A percentile compares a stretch with the other conserved stretches of the same genome.
These are phyloP conservation scores for Carassius auratus DNA, from an alignment of 2,113 vertebrate species.

Conservation along the genomic window DNA sequence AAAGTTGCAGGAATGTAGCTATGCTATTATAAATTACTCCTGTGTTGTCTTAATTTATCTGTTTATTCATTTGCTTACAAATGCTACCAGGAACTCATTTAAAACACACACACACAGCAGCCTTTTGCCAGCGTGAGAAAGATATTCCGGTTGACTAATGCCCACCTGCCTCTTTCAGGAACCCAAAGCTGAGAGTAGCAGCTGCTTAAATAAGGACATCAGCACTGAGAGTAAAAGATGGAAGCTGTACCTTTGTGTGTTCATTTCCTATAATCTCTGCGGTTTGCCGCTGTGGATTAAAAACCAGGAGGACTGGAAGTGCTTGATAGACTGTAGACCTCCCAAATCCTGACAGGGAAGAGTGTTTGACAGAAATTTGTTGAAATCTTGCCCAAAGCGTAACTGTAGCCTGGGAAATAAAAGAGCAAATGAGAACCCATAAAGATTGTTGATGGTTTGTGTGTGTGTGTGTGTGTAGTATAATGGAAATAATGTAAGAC, in stretches of 20 bases:
- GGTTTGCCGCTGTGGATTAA: slow-evolving; percentile 52
- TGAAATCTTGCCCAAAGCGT: slow-evolving; percentile 36
- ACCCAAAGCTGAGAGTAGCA: slow-evolving; percentile 75
- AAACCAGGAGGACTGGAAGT: slow-evolving; percentile 52
- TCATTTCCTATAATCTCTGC: slow-evolving; percentile 33
- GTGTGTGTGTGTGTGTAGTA: not conserved
- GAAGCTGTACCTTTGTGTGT: slow-evolving; percentile 54
- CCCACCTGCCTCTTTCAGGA: slow-evolving; percentile 67
- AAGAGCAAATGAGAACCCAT: slow-evolving; percentile 34
- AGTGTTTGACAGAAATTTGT: slow-evolving; percentile 52
- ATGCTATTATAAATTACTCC: not conserved
- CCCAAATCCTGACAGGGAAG: slow-evolving; percentile 57
- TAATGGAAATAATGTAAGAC: slow-evolving; percentile 51
- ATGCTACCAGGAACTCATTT: not conserved
- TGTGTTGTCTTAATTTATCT: slow-evolving; percentile 20
- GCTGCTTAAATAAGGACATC: slow-evolving; percentile 78
- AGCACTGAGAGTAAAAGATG: slow-evolving; percentile 75
- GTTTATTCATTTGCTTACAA: not conserved
- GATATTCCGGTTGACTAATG: slow-evolving; percentile 35
- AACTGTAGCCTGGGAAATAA: slow-evolving; percentile 38
- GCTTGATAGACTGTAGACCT: slow-evolving; percentile 57
- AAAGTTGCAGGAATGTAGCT: not conserved
- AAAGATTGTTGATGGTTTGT: not conserved
- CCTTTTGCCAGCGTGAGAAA: slow-evolving; percentile 28
- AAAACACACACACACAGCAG: not conserved